A percentile compares a stretch with the other conserved stretches of the same genome.
phyloP scores from a whole-genome alignment of 2,797 vertebrate species.

The Anas bahamensis region DNA sequence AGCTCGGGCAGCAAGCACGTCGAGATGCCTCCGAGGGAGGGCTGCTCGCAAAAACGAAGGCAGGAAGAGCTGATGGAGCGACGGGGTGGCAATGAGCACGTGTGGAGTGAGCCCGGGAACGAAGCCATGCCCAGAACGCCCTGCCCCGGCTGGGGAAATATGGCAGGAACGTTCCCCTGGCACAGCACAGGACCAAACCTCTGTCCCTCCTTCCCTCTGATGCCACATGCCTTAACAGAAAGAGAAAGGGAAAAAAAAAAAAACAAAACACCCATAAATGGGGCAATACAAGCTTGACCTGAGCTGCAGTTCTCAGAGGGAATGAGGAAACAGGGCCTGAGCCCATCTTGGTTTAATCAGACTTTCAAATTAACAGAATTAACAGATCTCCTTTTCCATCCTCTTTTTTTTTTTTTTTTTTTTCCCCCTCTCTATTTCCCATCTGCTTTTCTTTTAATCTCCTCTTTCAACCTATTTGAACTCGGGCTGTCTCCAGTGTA shows the following conservation, averaged over 20 bases:
- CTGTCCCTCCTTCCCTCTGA: background rate
- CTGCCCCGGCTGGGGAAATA: background rate
- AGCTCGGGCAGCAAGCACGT: background rate
- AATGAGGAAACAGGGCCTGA: background rate
- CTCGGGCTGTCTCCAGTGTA: background rate
- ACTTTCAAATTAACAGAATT: constrained; percentile 11
- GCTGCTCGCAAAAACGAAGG: background rate
- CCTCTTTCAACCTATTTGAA: background rate
- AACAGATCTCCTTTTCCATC: background rate
- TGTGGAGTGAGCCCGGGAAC: background rate
- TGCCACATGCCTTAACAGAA: background rate
- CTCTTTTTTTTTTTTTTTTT: background rate
- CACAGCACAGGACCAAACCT: background rate
- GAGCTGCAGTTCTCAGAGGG: background rate
- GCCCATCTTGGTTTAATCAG: background rate
- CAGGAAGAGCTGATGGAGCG: background rate
- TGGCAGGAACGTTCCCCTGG: background rate
- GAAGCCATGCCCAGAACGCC: background rate
- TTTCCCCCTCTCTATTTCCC: background rate
- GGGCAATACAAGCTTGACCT: background rate
- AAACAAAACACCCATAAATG: background rate
- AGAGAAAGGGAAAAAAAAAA: background rate
- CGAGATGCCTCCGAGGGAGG: background rate
- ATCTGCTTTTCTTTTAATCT: background rate
- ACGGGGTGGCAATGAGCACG: background rate